Evolutionary conservation across 1,140 invertebrate species (phyloP).

Genomic region (Whitmania pigra): DNA sequence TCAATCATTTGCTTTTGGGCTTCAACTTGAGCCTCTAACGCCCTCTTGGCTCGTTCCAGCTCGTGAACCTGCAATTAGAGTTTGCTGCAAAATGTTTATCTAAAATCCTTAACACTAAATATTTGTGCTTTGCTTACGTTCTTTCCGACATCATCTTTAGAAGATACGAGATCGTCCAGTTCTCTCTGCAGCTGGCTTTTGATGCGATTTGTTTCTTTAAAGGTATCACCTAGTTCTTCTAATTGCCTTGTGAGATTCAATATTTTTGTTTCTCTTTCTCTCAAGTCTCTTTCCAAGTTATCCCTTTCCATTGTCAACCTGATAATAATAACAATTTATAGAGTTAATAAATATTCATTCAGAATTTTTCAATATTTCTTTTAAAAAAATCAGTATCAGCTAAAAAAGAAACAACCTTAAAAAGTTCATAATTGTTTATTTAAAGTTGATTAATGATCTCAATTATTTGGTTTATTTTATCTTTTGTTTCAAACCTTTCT

Average conservation of each 20-base stretch:
- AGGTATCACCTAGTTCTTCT: slow-evolving; percentile 73
- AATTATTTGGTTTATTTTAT: background rate
- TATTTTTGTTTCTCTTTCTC: slow-evolving; percentile 93
- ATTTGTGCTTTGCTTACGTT: slow-evolving; percentile 50
- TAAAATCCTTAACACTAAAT: background rate
- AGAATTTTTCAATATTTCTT: background rate
- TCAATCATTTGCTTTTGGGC: slow-evolving; percentile 87
- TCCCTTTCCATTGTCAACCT: slow-evolving; percentile 69
- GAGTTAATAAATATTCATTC: background rate
- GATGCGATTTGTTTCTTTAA: slow-evolving; percentile 75
- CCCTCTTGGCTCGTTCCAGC: slow-evolving; percentile 85
- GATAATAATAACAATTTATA: background rate
- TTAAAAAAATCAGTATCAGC: background rate
- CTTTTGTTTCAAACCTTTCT: slow-evolving; percentile 43
- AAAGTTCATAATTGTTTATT: background rate
- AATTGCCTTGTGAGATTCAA: slow-evolving; percentile 75
- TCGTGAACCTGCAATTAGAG: slow-evolving; percentile 59
- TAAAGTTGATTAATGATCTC: background rate
- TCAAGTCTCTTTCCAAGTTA: slow-evolving; percentile 74
- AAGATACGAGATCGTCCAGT: slow-evolving; percentile 75
- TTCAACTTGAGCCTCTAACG: slow-evolving; percentile 75
- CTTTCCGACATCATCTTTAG: slow-evolving; percentile 90
- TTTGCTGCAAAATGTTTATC: background rate
- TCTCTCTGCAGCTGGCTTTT: slow-evolving; percentile 74
- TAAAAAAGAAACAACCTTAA: background rate